Percentiles rank a stretch among this genome's conserved stretches.
Evolutionary conservation across 1,140 invertebrate genomes (phyloP).

Genomic region (Leptestheria dahalacensis): DNA sequence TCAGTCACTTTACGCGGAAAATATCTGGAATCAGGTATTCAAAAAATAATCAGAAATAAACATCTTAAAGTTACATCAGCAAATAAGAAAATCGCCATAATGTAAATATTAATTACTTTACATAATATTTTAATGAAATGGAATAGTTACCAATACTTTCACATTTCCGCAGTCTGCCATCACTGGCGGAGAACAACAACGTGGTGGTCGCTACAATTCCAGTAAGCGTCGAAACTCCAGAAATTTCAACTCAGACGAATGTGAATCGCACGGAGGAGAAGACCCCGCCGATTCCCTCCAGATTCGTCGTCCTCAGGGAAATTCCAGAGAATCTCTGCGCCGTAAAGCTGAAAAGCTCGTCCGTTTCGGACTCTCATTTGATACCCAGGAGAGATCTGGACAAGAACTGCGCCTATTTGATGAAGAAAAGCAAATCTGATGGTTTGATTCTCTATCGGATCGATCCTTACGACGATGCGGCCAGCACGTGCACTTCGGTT

Average conservation of each 20-base stretch:
- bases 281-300: too few relatives aligned
- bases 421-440: neutral
- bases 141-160: neutral
- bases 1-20: neutral
- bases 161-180: neutral
- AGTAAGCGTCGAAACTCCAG: neutral
- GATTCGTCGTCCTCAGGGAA: too few relatives aligned
- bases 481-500: conserved; percentile 30
- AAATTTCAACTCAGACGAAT: neutral
- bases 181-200: neutral
- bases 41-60: neutral
- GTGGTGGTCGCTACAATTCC: neutral
- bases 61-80: too few relatives aligned
- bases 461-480: neutral
- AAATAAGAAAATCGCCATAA: too few relatives aligned
- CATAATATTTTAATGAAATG: neutral
- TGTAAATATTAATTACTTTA: too few relatives aligned
- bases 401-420: neutral
- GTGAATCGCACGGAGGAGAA: too few relatives aligned
- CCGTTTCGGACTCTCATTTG: neutral
- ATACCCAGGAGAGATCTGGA: neutral
- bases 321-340: neutral
- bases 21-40: conserved; percentile 1
- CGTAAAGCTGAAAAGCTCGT: neutral
- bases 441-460: neutral